Evolutionary conservation across 2,888 invertebrate species (phyloP).

Genomic region (Lepidocyrtinus sp.): DNA sequence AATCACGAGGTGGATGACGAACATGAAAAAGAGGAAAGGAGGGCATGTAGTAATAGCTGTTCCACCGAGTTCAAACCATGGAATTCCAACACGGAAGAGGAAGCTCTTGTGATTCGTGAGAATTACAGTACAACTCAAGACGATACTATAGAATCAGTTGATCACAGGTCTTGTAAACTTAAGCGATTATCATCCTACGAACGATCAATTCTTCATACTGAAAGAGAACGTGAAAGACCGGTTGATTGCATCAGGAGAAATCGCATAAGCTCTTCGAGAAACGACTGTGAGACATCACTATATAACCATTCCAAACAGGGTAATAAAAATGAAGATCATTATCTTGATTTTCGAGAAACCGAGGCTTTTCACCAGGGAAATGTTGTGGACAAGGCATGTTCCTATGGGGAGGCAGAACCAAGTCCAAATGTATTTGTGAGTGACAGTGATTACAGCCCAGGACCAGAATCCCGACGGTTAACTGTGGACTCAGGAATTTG

Average conservation of each 20-base stretch:
- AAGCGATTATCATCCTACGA: slow-evolving; percentile 45
- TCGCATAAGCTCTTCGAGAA: neutral
- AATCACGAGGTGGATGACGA: neutral
- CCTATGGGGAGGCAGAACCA: slow-evolving; percentile 29
- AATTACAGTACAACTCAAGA: slow-evolving; percentile 28
- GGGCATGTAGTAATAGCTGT: neutral
- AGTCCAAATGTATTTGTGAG: slow-evolving; percentile 14
- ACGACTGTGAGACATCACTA: neutral
- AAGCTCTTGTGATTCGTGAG: neutral
- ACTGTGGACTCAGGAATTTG: slow-evolving; percentile 51
- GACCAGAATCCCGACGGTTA: slow-evolving; percentile 41
- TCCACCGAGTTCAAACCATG: neutral
- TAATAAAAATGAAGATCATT: slow-evolving; percentile 42
- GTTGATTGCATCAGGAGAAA: neutral
- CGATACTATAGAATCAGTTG: neutral
- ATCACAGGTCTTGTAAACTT: slow-evolving; percentile 12
- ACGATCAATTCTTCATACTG: slow-evolving; percentile 34
- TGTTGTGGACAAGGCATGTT: neutral
- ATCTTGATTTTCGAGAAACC: slow-evolving; percentile 15
- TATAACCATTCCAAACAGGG: slow-evolving; percentile 38
- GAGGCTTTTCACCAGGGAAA: slow-evolving; percentile 3
- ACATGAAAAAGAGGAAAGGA: neutral
- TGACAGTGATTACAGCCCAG: slow-evolving; percentile 36
- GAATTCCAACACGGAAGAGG: neutral
- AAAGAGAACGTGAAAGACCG: slow-evolving; percentile 30